Evolutionary conservation across 2,888 invertebrate genomes (phyloP).

Genomic region (Tryphoninae sp.): DNA sequence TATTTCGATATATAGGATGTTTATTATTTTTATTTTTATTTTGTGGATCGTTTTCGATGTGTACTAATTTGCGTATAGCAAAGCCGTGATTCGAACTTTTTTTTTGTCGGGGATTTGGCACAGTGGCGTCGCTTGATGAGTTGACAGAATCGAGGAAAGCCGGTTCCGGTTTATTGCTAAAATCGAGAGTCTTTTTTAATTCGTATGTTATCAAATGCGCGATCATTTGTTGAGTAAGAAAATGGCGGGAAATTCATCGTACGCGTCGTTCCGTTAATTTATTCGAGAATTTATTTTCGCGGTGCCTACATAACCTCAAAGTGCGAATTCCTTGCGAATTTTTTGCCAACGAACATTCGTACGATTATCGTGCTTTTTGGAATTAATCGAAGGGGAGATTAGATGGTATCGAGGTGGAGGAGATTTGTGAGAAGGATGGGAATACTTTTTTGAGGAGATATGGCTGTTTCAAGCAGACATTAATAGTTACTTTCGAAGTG

Average conservation of each 20-base stretch:
- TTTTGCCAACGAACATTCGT: conserved; percentile 11
- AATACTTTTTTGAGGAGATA: too few species aligned
- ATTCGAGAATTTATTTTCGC: background rate
- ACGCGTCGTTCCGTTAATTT: background rate
- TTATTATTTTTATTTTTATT: background rate
- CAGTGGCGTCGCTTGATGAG: conserved; percentile 4
- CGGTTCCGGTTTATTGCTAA: background rate
- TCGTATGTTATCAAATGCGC: background rate
- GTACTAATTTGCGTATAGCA: too few species aligned
- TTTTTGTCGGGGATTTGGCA: too few species aligned
- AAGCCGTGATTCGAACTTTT: too few species aligned
- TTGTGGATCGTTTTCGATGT: too few species aligned
- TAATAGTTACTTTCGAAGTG: too few species aligned
- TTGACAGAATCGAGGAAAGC: conserved; percentile 37
- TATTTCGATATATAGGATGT: background rate
- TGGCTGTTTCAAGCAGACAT: too few species aligned
- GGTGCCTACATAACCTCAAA: background rate
- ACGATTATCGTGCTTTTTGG: conserved; percentile 38
- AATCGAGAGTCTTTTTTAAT: background rate
- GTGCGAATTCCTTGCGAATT: background rate
- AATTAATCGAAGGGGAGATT: too few species aligned
- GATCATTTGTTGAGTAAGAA: conserved; percentile 1
- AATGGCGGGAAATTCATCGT: conserved; percentile 33
- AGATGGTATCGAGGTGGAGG: too few species aligned
- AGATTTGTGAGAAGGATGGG: too few species aligned